phyloP scores from a whole-genome alignment of 2,113 vertebrate genomes.

The Pimephales promelas region DNA sequence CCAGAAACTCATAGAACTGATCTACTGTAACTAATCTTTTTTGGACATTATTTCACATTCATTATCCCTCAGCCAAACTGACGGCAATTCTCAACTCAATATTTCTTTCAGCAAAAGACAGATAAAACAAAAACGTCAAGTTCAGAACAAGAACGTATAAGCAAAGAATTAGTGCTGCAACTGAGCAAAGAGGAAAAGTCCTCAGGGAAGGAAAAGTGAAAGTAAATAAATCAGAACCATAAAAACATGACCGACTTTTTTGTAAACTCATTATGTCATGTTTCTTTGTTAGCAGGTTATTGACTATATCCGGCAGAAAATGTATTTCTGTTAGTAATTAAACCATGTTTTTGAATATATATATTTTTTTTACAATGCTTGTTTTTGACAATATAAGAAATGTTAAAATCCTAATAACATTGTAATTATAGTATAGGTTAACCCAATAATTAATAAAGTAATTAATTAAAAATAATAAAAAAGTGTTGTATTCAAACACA shows the following conservation, averaged over 20 bases:
- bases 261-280: not conserved
- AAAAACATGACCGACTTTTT: not conserved
- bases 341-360: not conserved
- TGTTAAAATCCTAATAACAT: not conserved
- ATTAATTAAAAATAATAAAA: not conserved
- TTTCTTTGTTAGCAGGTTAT: slow-evolving; percentile 5
- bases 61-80: not conserved
- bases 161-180: not conserved
- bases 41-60: not conserved
- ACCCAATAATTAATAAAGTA: not conserved
- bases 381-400: not conserved
- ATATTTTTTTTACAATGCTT: not conserved
- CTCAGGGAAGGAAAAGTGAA: slow-evolving; percentile 2
- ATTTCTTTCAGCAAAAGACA: not conserved
- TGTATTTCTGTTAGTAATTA: not conserved
- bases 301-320: not conserved
- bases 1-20: not conserved
- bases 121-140: not conserved
- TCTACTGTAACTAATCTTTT: no score
- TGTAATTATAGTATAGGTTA: not conserved
- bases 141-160: slow-evolving; percentile 12
- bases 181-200: not conserved
- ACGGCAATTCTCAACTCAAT: not conserved
- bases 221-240: slow-evolving; percentile 10
- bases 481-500: not conserved